These are phyloP conservation scores for Mayetiola destructor DNA, from an alignment of 2,888 invertebrate species.

Conservation along the genomic window DNA sequence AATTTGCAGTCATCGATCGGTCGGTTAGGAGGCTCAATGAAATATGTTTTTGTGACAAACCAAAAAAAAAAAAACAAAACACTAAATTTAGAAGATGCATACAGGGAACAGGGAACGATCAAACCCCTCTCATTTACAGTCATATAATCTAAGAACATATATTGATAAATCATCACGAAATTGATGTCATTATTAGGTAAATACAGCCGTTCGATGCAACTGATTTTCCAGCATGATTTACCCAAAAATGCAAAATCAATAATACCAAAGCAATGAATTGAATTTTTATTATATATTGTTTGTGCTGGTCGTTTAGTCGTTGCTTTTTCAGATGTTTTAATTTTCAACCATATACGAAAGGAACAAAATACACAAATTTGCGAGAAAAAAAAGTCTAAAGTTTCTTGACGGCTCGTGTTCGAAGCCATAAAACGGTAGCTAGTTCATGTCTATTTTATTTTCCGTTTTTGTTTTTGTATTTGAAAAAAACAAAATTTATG, in stretches of 20 bases:
- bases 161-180: background rate
- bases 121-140: background rate
- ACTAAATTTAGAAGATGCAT: no score
- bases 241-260: background rate
- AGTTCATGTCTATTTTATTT: background rate
- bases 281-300: background rate
- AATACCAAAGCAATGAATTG: slow-evolving; percentile 2
- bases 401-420: background rate
- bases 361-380: no score
- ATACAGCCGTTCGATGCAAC: background rate
- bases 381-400: no score
- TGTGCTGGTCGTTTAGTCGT: background rate
- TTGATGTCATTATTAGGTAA: slow-evolving; percentile 7
- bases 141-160: background rate
- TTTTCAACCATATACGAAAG: no score
- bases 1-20: background rate
- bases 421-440: slow-evolving; percentile 3
- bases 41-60: no score
- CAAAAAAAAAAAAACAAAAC: no score
- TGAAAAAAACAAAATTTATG: background rate
- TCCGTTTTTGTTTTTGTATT: background rate
- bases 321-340: no score
- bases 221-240: background rate
- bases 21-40: no score
- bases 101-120: no score